These are phyloP conservation scores for Myotis findleyi DNA, from an alignment of 2,797 vertebrate species.

Conservation along the genomic window DNA sequence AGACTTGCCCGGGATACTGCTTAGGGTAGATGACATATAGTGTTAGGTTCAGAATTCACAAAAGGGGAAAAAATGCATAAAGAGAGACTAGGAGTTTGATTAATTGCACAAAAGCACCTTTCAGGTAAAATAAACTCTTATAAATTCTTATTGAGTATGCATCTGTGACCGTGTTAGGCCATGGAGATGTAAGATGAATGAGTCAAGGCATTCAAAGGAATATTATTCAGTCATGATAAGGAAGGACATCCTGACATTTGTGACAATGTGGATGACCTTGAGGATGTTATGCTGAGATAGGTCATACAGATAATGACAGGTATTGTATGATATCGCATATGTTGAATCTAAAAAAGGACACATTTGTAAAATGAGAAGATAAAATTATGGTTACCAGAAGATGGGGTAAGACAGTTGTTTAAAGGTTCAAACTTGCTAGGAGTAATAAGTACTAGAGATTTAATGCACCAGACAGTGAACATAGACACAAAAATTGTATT, in stretches of 20 bases:
- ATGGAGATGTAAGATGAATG: neutral
- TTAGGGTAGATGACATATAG: neutral
- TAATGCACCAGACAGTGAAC: neutral
- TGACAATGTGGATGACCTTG: neutral
- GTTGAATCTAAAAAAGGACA: neutral
- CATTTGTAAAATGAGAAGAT: neutral
- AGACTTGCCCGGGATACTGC: neutral
- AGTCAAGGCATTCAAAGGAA: neutral
- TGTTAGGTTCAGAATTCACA: neutral
- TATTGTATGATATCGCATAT: neutral
- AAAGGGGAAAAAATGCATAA: neutral
- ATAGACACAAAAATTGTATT: neutral
- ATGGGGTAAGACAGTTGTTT: neutral
- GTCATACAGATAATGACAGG: neutral
- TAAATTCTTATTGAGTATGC: neutral
- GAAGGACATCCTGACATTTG: neutral
- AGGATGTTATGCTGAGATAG: neutral
- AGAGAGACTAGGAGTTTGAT: neutral
- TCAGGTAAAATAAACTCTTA: slow-evolving; percentile 45
- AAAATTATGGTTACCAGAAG: neutral
- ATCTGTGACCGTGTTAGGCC: neutral
- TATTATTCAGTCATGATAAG: neutral
- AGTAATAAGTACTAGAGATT: neutral
- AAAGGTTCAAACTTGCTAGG: neutral
- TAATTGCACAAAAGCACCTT: neutral